Conservation (phyloP, 2,797 vertebrate genomes). For the Rachycentron canadum region DNA sequence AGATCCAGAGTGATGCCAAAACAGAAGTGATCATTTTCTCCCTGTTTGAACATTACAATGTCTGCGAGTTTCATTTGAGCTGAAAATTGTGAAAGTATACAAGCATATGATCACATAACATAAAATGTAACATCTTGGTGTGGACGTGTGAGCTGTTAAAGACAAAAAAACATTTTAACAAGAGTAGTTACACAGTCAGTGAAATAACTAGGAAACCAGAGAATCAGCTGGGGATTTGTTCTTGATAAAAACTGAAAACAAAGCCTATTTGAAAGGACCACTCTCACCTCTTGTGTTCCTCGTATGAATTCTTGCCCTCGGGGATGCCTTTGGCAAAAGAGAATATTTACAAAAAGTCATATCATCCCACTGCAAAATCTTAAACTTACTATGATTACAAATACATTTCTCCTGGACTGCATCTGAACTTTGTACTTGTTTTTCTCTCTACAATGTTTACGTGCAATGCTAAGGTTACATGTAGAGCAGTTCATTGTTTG, state of each 20-base stretch:
- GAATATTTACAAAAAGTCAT: conserved; percentile 42
- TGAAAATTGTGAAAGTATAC: neutral
- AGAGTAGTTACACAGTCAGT: conserved; percentile 4
- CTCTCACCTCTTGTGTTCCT: conserved; percentile 7
- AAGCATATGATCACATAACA: neutral
- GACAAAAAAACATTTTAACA: neutral
- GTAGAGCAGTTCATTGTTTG: neutral
- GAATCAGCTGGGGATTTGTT: conserved; percentile 20
- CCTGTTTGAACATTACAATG: neutral
- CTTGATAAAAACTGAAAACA: conserved; percentile 23
- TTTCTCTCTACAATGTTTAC: neutral
- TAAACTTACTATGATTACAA: neutral
- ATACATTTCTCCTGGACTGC: neutral
- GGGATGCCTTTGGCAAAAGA: conserved; percentile 40
- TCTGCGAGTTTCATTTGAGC: conserved; percentile 1
- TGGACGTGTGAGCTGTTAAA: neutral
- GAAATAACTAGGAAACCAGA: conserved; percentile 4
- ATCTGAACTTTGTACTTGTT: neutral
- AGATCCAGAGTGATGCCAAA: conserved; percentile 11
- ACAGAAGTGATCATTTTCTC: conserved; percentile 17
- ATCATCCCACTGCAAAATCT: conserved; percentile 23
- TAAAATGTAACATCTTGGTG: neutral
- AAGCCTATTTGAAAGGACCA: conserved; percentile 33
- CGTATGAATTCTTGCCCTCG: conserved; percentile 41
- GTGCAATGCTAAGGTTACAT: neutral